Evolutionary conservation across 1,140 invertebrate species (phyloP), one percentile per base, ranked within the genome.

Genomic region (Archivesica marissinica): DNA sequence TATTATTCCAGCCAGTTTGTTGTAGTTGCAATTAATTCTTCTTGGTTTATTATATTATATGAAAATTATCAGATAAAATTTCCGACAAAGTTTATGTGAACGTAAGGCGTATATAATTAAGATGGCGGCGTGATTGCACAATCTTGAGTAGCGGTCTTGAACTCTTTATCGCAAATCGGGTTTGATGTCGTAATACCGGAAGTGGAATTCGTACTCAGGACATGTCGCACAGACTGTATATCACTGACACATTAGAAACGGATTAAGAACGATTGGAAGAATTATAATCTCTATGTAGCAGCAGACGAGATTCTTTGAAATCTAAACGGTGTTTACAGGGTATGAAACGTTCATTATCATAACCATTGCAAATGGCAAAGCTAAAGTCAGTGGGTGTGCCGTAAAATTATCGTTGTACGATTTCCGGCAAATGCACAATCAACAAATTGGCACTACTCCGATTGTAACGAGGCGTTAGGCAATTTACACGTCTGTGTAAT

Each of bases 21-120:
- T 74, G 68, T 82, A 82, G 74, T 82, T 82, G 79, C 79, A 82
- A 82, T 82, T 82, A 82, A 82, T 68, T 44, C 50, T 54, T 52
- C 28, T 38, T 35, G 50, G 79, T 82, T 74, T 82, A 82, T 82
- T 82, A 68, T 74, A 82, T 82, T 82, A 41, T 56, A 82, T 82
- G 79, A 82, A 72, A 72, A 72, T 82, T 82, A 82, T 82, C 79
- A 25, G 79, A 82, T 82, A 82, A 82, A 23, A 23, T 61, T 30
- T 35, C 79, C 79, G 79, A 56, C 79, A 70, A 74, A 82, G 79
- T 82, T 70, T 82, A 82, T 82, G 79, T 41, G 66, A 59, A 82
- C 56, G 41, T 82, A 56, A 82, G 68, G 50, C 79, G 68, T 38
- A 33, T 41, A 54, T 41, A 70, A 82, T 82, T 82, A 72, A 82